phyloP scores from a whole-genome alignment of 2,888 invertebrate species.

The Leptogaster cylindrica region DNA sequence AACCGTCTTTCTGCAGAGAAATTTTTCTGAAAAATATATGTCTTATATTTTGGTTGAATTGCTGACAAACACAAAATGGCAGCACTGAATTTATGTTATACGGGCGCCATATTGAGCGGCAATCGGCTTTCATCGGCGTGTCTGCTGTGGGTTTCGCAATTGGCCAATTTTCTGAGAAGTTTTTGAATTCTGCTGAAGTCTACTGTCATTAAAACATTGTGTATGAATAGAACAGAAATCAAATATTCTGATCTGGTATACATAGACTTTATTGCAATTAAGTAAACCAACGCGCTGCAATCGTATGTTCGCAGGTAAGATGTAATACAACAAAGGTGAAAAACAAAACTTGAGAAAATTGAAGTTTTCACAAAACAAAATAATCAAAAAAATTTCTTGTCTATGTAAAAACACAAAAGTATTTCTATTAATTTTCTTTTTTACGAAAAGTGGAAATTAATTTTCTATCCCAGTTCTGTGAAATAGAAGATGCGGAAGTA shows the following conservation, averaged over 20 bases:
- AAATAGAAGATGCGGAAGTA: not conserved
- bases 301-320: slow-evolving; percentile 46
- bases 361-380: slow-evolving; percentile 25
- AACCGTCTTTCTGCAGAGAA: too few relatives aligned
- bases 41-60: too few relatives aligned
- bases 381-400: too few relatives aligned
- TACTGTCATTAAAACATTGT: too few relatives aligned
- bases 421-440: slow-evolving; percentile 30
- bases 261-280: slow-evolving; percentile 29
- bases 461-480: slow-evolving; percentile 18
- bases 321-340: slow-evolving; percentile 41
- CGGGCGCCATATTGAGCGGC: slow-evolving; percentile 46
- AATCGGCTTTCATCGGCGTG: slow-evolving; percentile 45
- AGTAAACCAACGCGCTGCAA: slow-evolving; percentile 40
- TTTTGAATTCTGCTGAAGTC: too few relatives aligned
- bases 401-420: slow-evolving; percentile 30
- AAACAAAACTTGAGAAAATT: slow-evolving; percentile 28
- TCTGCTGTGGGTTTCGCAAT: slow-evolving; percentile 1
- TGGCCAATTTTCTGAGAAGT: slow-evolving; percentile 7
- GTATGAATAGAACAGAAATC: too few relatives aligned
- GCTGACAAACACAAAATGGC: too few relatives aligned
- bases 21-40: too few relatives aligned
- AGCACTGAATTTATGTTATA: too few relatives aligned
- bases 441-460: slow-evolving; percentile 41
- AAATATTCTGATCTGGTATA: too few relatives aligned